Evolutionary conservation across 2,113 vertebrate genomes (phyloP).

Genomic region (Chroicocephalus ridibundus): DNA sequence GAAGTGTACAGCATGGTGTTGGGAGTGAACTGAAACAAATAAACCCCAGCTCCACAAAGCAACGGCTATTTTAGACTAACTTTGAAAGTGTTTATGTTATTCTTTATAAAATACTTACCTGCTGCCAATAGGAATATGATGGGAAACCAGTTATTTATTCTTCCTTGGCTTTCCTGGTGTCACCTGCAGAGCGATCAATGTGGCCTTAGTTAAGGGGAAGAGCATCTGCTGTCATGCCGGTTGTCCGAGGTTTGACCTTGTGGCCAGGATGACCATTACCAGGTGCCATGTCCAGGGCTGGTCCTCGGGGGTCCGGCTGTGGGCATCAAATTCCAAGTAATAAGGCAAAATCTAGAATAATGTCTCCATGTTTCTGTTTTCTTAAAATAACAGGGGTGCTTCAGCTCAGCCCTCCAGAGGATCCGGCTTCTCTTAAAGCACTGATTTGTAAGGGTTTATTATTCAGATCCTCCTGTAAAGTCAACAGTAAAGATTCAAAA

Average conservation of each 20-base stretch:
- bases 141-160: background rate
- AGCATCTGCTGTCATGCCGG: background rate
- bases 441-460: background rate
- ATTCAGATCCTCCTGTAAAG: background rate
- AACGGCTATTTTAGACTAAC: background rate
- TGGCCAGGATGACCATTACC: background rate
- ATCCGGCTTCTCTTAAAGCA: background rate
- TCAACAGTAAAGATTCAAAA: slow-evolving; percentile 34
- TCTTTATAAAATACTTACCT: background rate
- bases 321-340: no score
- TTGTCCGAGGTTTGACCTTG: rapidly evolving
- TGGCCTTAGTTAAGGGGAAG: background rate
- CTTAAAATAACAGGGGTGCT: background rate
- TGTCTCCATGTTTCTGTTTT: background rate
- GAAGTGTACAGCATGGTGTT: background rate
- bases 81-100: background rate
- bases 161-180: background rate
- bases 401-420: background rate
- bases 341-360: background rate
- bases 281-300: background rate
- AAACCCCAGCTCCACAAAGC: background rate
- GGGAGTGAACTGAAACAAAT: background rate
- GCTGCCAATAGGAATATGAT: background rate
- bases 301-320: rapidly evolving
- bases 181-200: background rate